Evolutionary conservation across 2,797 vertebrate species (phyloP), one percentile per base, ranked within the genome.

Genomic region (Crenuchus spilurus): DNA sequence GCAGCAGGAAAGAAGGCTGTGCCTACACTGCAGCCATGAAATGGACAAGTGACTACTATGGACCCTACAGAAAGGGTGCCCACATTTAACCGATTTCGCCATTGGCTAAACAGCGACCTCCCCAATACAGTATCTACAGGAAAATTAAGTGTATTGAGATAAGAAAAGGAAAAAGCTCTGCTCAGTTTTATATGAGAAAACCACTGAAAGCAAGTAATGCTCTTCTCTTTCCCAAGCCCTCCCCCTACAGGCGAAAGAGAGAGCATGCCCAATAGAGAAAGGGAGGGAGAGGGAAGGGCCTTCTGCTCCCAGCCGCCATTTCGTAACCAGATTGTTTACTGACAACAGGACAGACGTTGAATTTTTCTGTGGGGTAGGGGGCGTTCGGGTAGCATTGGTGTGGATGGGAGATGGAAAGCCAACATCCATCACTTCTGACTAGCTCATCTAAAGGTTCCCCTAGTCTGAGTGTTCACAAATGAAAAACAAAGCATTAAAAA

Each of bases 301-400:
- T 86, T 85, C 89, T 89, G 91, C 90, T 88, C 88, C 91, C 89
- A 88, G 87, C 94, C 93, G 94, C 95, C 95, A 95, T 95, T 94
- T 95, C 92, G 91, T 92, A 94, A 94, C 93, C 85, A 91, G 90
- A 93, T 87, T 95, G 94, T 95, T 94, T 95, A 94, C 94, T 90
- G 90, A 88, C 82, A 84, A 75, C 76, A 78, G 54, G 67, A 85
- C 76, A 83, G 87, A 90, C 85, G 82, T 87, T 84, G 84, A 70
- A 46, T 74, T 76, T 87, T 85, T 82, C 84, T 88, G 86, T 85
- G 86, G 86, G 85, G 84, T 87, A 85, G 86, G 58, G 82, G 82
- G 79, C 28, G 63, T 67, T 74, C 60, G 52, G 71, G 77, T 67
- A 83, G 76, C 72, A 91, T 85, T 76, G 89, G 58, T 10, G 7